Base-by-base conservation (phyloP, 64 coral and sea anemone species). In the Dendronephthya gigantea region DNA sequence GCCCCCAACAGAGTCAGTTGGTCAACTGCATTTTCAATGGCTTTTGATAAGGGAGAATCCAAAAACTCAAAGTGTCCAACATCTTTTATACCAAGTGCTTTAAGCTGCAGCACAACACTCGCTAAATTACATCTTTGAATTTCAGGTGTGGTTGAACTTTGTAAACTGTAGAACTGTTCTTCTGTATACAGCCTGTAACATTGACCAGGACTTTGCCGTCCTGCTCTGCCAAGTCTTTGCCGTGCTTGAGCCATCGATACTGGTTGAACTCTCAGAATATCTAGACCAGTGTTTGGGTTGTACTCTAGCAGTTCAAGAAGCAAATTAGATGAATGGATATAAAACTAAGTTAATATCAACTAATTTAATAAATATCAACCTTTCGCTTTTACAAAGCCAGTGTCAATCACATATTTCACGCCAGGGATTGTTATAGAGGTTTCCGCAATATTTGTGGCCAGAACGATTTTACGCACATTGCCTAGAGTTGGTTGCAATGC, bases 301-400 rank as follows among this genome's bases (percentile, higher is more conserved):
- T 93, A 98, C 15, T 87, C 95, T 98, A 25, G 0, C 22, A 55
- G 48, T 27, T 5, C 14, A 66, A n/a, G 29, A 66, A n/a, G 6
- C 58, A 66, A 66, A 66, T 30, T 30, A 6, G 29, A 66, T 4
- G 6, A n/a, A 3, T 8, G 5, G 58, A 15, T 15, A 66, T 30
- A 7, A 66, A 15, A 30, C 58, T 7, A 66, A 66, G 29, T 66
- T 6, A 66, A 66, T n/a, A n/a, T 2, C 19, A 31, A 75, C 6
- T n/a, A n/a, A 66, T n/a, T 8, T 1, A 7, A 17, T 34, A 79
- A 48, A 2, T 22, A 85, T 65, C 39, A 15, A 98, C 95, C 95
- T 98, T 93, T 98, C 22, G 92, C 95, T 43, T 98, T 98, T 3
- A 98, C 95, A 88, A 91, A 98, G 49, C 95, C 95, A 75, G 95